Base-by-base conservation (phyloP, 2,888 invertebrate species). In the Stenichneumon culpator region DNA sequence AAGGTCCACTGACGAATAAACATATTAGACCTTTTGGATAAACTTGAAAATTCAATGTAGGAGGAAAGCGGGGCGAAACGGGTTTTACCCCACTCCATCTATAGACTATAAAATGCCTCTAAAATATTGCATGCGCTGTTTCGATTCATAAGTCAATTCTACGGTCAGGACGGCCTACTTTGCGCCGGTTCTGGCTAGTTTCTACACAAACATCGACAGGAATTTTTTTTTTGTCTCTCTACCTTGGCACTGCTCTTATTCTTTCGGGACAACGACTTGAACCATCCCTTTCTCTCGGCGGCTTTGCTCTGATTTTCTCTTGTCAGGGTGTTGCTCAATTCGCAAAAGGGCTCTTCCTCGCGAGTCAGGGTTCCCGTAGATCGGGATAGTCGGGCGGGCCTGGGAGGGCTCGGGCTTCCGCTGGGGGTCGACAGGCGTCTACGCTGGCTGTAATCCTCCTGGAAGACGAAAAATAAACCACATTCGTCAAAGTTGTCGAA, bases 211-310 rank as follows among this genome's bases (percentile, higher is more conserved):
- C 7, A 57, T 25, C 57, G 57, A 11, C 57, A 14, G 57, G 57
- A 57, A 65, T 77, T 84, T 44, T 11, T 44, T 44, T 11, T 39
- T 39, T 14, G 44, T 44, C 75, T 80, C 39, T 84, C 84, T 93
- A 96, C 96, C 95, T 95, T 94, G 86, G 94, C 94, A 77, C 93
- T 94, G 90, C 95, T 92, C 86, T 94, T 95, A 90, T 96, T 97
- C 93, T 97, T 97, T 92, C 96, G 96, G 72, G 97, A 96, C 69
- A 97, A 95, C 1, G 97, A 97, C 92, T 97, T 97, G 94, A 97
- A 97, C 97, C 97, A 97, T 91, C 96, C 93, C 87, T 92, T 91
- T 86, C 92, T 90, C 79, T 93, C 96, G 73, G 95, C 95, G 87
- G 95, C 95, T 72, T 95, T 94, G 2, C 94, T 93, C 86, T 94